A percentile compares a stretch with the other conserved stretches of the same genome.
These are phyloP conservation scores for Eupithecia dodoneata DNA, from an alignment of 2,888 invertebrate species.

Conservation along the genomic window DNA sequence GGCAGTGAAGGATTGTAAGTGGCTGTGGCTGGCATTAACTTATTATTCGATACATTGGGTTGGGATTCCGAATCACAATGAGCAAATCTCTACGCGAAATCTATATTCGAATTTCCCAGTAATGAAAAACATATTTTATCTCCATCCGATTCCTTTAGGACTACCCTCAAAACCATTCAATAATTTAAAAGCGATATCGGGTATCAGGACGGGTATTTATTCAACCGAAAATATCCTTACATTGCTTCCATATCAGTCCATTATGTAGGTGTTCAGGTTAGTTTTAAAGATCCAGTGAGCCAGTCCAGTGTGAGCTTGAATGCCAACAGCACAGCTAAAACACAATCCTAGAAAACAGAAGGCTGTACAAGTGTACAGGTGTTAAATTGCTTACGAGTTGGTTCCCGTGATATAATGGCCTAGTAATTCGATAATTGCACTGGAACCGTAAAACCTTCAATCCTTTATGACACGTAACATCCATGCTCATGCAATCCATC, in stretches of 20 bases:
- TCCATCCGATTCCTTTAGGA: constrained; percentile 14
- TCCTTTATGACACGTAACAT: constrained; percentile 14
- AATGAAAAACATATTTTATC: constrained; percentile 11
- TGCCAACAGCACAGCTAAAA: neutral
- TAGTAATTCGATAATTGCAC: neutral
- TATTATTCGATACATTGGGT: neutral
- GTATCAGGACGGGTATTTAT: constrained; percentile 25
- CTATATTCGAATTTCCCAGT: constrained; percentile 8
- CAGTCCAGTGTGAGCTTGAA: neutral
- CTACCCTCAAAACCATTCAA: constrained; percentile 24
- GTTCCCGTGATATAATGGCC: neutral
- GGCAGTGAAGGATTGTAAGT: constrained; percentile 13
- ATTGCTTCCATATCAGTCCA: constrained; percentile 17
- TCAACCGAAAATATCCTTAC: constrained; percentile 20
- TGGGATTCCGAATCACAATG: neutral
- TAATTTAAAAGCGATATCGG: constrained; percentile 15
- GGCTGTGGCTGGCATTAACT: neutral
- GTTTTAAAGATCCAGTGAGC: neutral
- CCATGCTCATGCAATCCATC: constrained; percentile 24
- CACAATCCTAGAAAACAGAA: neutral
- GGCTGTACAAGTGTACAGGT: neutral
- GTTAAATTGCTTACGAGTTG: neutral
- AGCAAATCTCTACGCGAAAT: constrained; percentile 5
- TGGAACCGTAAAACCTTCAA: neutral
- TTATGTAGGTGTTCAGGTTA: constrained; percentile 2